These are phyloP conservation scores for Muscicapa adusta DNA, from an alignment of 2,113 vertebrate genomes.

Conservation along the genomic window DNA sequence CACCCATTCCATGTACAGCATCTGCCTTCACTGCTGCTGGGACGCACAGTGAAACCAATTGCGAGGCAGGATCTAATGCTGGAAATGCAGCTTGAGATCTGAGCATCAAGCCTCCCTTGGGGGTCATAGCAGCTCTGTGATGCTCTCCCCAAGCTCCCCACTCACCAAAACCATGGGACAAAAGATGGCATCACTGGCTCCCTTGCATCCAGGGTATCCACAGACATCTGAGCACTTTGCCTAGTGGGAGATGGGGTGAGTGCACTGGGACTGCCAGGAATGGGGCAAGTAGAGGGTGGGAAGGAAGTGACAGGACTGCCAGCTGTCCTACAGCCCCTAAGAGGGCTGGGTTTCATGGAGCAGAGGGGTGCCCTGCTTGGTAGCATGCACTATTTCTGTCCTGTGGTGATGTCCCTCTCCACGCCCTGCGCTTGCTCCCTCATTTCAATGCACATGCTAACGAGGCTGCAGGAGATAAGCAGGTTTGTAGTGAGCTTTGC, in stretches of 20 bases:
- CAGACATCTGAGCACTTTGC: accelerated
- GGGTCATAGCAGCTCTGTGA: accelerated
- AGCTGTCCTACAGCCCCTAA: background rate
- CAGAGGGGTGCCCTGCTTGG: background rate
- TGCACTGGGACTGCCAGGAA: background rate
- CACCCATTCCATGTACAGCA: background rate
- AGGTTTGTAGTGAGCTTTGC: background rate
- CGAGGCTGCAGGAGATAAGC: background rate
- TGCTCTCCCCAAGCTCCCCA: accelerated
- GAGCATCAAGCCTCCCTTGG: background rate
- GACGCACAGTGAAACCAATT: accelerated
- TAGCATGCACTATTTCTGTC: background rate
- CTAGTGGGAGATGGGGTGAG: background rate
- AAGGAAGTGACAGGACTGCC: background rate
- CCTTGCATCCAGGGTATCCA: background rate
- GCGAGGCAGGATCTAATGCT: background rate
- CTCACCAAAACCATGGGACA: accelerated
- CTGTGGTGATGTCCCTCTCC: background rate
- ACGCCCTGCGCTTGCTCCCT: background rate
- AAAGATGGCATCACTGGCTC: background rate
- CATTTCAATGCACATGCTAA: background rate
- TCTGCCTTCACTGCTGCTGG: accelerated
- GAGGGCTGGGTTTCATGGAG: background rate
- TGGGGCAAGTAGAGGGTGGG: background rate
- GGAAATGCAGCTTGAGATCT: background rate